Percentiles rank a stretch among this genome's conserved stretches.
Evolutionary conservation across 2,888 invertebrate species (phyloP).

Genomic region (Zaprionus lineosus): DNA sequence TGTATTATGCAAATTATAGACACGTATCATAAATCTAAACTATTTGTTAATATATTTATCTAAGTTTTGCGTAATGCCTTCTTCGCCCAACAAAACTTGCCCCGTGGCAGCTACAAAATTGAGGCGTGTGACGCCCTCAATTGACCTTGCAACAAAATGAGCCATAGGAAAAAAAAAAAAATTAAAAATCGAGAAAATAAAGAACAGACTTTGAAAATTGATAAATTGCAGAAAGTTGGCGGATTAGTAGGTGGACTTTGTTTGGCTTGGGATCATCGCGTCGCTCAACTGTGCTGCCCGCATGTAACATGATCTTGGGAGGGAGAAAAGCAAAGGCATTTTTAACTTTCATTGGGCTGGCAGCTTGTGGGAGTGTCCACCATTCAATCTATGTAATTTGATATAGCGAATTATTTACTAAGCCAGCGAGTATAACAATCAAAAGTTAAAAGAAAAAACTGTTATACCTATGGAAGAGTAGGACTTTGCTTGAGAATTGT

Average conservation of each 20-base stretch:
- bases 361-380: conserved; percentile 41
- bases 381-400: conserved; percentile 28
- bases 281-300: conserved; percentile 46
- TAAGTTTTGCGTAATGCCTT: conserved; percentile 18
- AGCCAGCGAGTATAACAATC: neutral
- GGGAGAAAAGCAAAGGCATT: conserved; percentile 19
- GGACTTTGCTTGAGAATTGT: no score
- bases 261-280: no score
- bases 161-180: no score
- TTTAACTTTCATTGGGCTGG: conserved; percentile 17
- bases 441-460: neutral
- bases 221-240: conserved; percentile 56
- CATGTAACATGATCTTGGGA: conserved; percentile 50
- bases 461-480: no score
- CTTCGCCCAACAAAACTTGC: conserved; percentile 7
- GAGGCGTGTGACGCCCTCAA: conserved; percentile 46
- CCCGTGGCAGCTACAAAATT: conserved; percentile 24
- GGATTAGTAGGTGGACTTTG: conserved; percentile 23
- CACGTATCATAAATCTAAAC: conserved; percentile 15
- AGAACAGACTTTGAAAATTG: conserved; percentile 28
- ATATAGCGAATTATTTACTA: conserved; percentile 20
- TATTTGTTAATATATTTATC: conserved; percentile 4
- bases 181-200: neutral
- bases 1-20: conserved; percentile 43
- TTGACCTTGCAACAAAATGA: conserved; percentile 39